Base-by-base conservation (phyloP, 2,888 invertebrate genomes). In the Pristionchus maxplancki region DNA sequence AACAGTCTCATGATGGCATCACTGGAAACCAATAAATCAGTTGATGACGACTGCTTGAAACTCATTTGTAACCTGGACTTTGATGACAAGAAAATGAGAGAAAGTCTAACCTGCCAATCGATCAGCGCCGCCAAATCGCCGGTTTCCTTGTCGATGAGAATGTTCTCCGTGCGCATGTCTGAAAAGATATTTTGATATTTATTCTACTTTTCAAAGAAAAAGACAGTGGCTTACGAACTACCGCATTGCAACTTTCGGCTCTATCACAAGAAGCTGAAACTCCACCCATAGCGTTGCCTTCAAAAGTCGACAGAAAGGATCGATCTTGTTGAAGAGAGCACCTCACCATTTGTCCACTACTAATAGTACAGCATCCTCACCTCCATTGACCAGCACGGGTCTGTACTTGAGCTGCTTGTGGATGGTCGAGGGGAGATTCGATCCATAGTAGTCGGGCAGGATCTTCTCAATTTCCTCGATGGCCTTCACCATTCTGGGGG, bases 81-180 rank as follows among this genome's bases (percentile, higher is more conserved):
- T 20, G 53, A 8, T 53, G 6, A 2, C 20, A 20, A 6, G 53
- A 53, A 58, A n/a, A 24, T 58, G 20, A 58, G 0, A 5, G 24
- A 58, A 58, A n/a, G 6, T 58, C 2, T 58, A 6, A 83, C 82
- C 53, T 83, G 82, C 50, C 50, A 83, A 11, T 83, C 82, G 34
- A 83, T 83, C 34, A 83, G 24, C 13, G 82, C 82, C 0, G 31
- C 34, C 5, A 83, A 34, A 24, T 83, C 82, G 8, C 82, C 82
- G 3, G 82, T 83, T 50, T 83, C 82, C 37, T 53, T 83, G 82
- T 53, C 34, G 53, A 83, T 31, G 24, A 83, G 82, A 5, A 83
- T 31, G 34, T 83, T 83, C 34, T 83, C 82, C 1, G 82, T 53
- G 34, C 82, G 82, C 31, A 53, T 17, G 44, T 83, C 82, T 83